Evolutionary conservation across 2,888 invertebrate genomes (phyloP).

Genomic region (Orchesella flavescens): DNA sequence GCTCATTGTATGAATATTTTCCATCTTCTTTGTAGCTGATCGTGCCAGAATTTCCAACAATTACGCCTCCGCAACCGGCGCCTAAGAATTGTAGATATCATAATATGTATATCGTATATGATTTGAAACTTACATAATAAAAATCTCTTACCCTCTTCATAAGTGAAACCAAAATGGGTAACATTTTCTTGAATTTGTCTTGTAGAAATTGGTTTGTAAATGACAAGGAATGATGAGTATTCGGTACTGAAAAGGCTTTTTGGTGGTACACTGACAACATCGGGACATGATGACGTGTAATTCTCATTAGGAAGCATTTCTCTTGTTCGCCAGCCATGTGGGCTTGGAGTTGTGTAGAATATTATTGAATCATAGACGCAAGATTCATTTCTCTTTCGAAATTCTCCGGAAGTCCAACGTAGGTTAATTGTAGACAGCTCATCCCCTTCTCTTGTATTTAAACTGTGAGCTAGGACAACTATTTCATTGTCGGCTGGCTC

Average conservation of each 20-base stretch:
- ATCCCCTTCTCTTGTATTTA: slow-evolving; percentile 36
- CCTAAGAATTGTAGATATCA: not conserved
- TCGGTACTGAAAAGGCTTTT: slow-evolving; percentile 24
- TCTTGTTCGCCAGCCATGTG: slow-evolving; percentile 16
- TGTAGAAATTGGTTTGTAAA: slow-evolving; percentile 24
- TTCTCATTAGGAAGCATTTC: slow-evolving; percentile 47
- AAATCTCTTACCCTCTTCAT: slow-evolving; percentile 9
- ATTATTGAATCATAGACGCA: slow-evolving; percentile 40
- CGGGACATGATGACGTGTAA: not conserved
- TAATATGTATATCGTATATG: too few relatives aligned
- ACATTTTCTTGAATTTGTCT: not conserved
- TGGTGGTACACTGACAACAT: not conserved
- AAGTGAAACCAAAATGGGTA: not conserved
- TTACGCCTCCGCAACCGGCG: slow-evolving; percentile 38
- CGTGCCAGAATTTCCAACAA: slow-evolving; percentile 1
- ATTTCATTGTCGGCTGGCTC: slow-evolving; percentile 4
- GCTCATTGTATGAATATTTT: slow-evolving; percentile 16
- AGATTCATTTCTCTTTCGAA: not conserved
- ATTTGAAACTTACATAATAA: too few relatives aligned
- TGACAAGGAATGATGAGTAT: slow-evolving; percentile 26
- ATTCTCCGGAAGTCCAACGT: slow-evolving; percentile 16
- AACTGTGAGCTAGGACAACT: slow-evolving; percentile 46
- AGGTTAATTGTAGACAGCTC: slow-evolving; percentile 17
- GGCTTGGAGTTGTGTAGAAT: slow-evolving; percentile 49
- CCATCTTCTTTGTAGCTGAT: slow-evolving; percentile 30